Base-by-base conservation (phyloP, 2,888 invertebrate species). In the Heliconius charithonia region DNA sequence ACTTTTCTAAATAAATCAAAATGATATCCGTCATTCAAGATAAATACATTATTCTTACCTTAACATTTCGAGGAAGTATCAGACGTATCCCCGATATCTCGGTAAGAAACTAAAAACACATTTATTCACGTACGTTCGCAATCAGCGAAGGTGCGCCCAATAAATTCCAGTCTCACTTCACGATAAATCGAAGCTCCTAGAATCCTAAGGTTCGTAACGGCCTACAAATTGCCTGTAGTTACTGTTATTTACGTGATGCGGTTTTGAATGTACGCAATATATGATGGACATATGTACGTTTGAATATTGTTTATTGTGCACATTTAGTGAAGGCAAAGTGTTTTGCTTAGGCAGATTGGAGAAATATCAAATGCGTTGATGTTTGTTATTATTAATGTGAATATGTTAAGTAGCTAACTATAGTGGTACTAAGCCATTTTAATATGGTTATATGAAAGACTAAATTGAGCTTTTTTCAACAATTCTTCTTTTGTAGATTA, bases 161-260 rank as follows among this genome's bases (percentile, higher is more conserved):
- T 87, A 87, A 87, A 87, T 87, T 84, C 83, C 79, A 79, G 78
- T 83, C 84, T 86, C 85, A 86, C 87, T 88, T 86, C 85, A 83
- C 85, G 84, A 89, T 89, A 87, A 88, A 90, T 88, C 84, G 87
- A 87, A 83, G 83, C 84, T 87, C 83, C 85, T 86, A 80, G 82
- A 84, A 86, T 85, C 85, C 85, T 84, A 85, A 87, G 87, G 85
- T 84, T 83, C 82, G 87, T 88, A 89, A 90, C 87, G 84, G 88
- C 85, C 85, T 88, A 90, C 91, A 89, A 90, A 90, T 91, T 88
- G 89, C 87, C 80, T 81, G 84, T 89, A 89, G 87, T 89, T 88
- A 87, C 87, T 88, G 87, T 87, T 87, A 85, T 86, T 85, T 87
- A 90, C 91, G 90, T 90, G 90, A 88, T 85, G 85, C 82, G 90